Conservation (phyloP, 2,113 vertebrate species). For the Corapipo altera region DNA sequence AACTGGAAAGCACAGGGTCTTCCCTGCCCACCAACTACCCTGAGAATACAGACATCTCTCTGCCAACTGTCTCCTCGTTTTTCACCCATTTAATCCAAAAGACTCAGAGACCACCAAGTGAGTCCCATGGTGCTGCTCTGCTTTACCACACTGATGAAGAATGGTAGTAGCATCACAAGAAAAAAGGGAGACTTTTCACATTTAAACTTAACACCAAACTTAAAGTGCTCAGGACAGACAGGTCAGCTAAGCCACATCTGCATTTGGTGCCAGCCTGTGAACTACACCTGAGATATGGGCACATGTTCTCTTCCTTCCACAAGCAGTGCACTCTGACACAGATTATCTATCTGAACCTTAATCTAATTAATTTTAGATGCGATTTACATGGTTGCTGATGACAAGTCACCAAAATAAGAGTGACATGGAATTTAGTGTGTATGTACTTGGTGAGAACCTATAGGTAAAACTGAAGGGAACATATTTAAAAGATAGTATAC, state of each 20-base stretch:
- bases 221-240: neutral
- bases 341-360: neutral
- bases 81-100: neutral
- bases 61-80: neutral
- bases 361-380: neutral
- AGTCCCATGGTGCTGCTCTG: neutral
- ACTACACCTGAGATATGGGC: neutral
- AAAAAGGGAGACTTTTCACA: neutral
- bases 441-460: fast-evolving
- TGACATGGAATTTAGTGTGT: neutral
- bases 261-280: neutral
- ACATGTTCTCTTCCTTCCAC: neutral
- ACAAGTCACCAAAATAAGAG: neutral
- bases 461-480: neutral
- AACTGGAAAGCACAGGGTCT: neutral
- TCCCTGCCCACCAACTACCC: neutral
- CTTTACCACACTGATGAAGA: neutral
- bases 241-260: neutral
- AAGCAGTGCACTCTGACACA: neutral
- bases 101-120: neutral
- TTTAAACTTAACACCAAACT: neutral
- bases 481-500: neutral
- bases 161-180: neutral
- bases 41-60: neutral
- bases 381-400: neutral